Evolutionary conservation across 2,113 vertebrate genomes (phyloP).

Genomic region (Sceloporus undulatus): DNA sequence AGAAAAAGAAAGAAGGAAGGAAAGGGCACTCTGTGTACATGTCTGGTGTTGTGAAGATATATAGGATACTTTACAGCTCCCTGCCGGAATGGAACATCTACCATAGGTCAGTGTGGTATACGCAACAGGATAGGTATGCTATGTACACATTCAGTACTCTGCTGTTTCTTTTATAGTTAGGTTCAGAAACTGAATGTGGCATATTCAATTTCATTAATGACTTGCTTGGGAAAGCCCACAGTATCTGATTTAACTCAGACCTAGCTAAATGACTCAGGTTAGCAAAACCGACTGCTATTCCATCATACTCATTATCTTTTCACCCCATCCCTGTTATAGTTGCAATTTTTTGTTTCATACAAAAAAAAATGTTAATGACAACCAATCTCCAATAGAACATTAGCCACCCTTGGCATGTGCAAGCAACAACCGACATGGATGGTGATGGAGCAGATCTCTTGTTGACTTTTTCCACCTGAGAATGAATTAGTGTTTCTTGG

Average conservation of each 20-base stretch:
- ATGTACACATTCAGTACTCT: background rate
- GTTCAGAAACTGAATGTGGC: slow-evolving; percentile 2
- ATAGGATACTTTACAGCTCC: background rate
- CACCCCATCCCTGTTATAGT: slow-evolving; percentile 16
- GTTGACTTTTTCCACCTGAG: slow-evolving; percentile 43
- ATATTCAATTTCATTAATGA: slow-evolving; percentile 18
- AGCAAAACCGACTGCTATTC: background rate
- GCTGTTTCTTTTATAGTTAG: background rate
- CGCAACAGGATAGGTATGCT: background rate
- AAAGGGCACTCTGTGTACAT: background rate
- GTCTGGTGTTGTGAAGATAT: background rate
- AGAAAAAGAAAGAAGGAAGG: background rate
- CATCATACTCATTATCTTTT: accelerated
- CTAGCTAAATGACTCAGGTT: background rate
- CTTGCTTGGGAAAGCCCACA: background rate
- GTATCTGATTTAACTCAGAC: background rate
- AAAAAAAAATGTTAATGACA: slow-evolving; percentile 45
- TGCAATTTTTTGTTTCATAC: slow-evolving; percentile 43
- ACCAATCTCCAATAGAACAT: slow-evolving; percentile 33
- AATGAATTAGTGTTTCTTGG: slow-evolving; percentile 60
- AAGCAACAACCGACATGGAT: background rate
- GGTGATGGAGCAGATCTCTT: background rate
- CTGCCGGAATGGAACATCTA: slow-evolving; percentile 36
- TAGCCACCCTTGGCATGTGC: slow-evolving; percentile 30
- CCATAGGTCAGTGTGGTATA: background rate